Percentiles rank a stretch among this genome's conserved stretches.
phyloP scores from a whole-genome alignment of 2,888 invertebrate species.

The Campaea margaritaria region DNA sequence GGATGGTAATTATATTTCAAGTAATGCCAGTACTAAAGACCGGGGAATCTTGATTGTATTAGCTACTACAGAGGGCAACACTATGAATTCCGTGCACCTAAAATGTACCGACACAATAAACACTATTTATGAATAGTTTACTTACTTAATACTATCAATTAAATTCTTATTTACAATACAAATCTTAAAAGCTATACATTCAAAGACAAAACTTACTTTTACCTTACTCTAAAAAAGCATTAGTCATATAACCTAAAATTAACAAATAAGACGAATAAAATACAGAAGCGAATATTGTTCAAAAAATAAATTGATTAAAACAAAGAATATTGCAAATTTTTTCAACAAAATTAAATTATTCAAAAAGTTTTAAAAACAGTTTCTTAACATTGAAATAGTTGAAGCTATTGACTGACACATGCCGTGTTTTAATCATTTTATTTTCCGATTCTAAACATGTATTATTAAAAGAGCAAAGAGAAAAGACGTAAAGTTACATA shows the following conservation, averaged over 20 bases:
- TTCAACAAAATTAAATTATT: no score
- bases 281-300: conserved; percentile 11
- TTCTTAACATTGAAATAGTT: background rate
- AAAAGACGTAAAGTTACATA: conserved; percentile 8
- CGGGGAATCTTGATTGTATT: conserved; percentile 27
- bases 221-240: background rate
- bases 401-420: conserved; percentile 7
- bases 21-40: conserved; percentile 5
- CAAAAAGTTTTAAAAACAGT: no score
- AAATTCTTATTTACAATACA: conserved; percentile 1
- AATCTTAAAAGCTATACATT: background rate
- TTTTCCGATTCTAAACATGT: background rate
- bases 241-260: background rate
- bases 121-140: background rate
- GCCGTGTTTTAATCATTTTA: conserved; percentile 11
- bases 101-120: background rate
- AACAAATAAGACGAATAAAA: background rate
- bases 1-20: conserved; percentile 11
- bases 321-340: background rate
- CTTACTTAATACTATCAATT: conserved; percentile 1
- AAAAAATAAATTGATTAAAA: conserved; percentile 14
- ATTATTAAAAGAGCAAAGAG: background rate
- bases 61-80: conserved; percentile 58
- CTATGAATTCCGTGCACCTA: background rate
- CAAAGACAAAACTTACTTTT: background rate